These are phyloP conservation scores for Typhlomys cinereus DNA, from an alignment of 2,113 vertebrate species.

Conservation along the genomic window DNA sequence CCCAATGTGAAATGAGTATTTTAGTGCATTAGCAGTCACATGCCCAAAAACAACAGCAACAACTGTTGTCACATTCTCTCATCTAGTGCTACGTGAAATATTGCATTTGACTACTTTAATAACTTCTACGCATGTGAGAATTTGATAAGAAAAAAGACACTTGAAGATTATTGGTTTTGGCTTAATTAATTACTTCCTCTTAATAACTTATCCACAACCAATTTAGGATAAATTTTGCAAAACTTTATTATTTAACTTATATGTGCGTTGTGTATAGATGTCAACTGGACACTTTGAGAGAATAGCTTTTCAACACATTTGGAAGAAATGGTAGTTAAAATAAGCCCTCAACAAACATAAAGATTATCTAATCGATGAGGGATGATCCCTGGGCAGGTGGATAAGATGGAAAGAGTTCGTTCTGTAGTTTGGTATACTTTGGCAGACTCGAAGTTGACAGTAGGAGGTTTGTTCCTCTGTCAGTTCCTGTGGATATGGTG, in stretches of 20 bases:
- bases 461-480: too few species aligned
- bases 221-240: not conserved
- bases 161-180: slow-evolving; percentile 19
- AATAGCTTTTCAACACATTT: too few species aligned
- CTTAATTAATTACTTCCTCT: not conserved
- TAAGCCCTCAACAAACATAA: too few species aligned
- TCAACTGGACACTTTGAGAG: too few species aligned
- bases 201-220: not conserved
- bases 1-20: not conserved
- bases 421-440: too few species aligned
- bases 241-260: not conserved
- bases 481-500: too few species aligned
- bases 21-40: not conserved
- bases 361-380: too few species aligned
- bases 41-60: not conserved
- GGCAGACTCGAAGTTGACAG: too few species aligned
- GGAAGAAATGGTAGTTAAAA: too few species aligned
- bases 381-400: too few species aligned
- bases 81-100: slow-evolving; percentile 14
- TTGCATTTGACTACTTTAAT: slow-evolving; percentile 17
- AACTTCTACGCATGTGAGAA: not conserved
- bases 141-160: not conserved
- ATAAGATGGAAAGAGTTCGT: too few species aligned
- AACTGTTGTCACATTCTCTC: not conserved
- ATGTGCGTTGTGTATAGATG: too few species aligned